A percentile compares a stretch with the other conserved stretches of the same genome.
Conservation (phyloP, 1,140 invertebrate genomes). For the Mesaphorura yosii region DNA sequence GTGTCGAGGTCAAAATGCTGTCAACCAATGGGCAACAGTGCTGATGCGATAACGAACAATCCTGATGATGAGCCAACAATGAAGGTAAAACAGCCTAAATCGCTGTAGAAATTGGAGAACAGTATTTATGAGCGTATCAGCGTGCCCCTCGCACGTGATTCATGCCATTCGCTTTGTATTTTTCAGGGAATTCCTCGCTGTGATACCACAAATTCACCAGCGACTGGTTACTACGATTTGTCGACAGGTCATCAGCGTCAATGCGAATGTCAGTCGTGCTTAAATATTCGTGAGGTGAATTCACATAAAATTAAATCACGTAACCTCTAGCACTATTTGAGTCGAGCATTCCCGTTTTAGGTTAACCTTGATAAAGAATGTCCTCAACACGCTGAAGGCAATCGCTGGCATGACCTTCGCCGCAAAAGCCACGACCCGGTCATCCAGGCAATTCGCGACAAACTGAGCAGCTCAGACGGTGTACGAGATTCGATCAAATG, state of each 20-base stretch:
- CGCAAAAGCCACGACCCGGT: conserved; percentile 9
- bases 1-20: too few species aligned
- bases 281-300: conserved; percentile 8
- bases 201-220: background rate
- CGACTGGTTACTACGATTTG: conserved; percentile 18
- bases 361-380: conserved; percentile 1
- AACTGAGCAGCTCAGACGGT: conserved; percentile 17
- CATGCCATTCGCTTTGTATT: too few species aligned
- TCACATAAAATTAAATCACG: too few species aligned
- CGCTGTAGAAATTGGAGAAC: too few species aligned
- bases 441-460: conserved; percentile 15
- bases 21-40: too few species aligned
- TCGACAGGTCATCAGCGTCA: conserved; percentile 23
- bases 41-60: too few species aligned
- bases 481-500: conserved; percentile 16
- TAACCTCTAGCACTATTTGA: too few species aligned
- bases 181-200: background rate
- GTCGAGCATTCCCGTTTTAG: background rate
- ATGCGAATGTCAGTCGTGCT: conserved; percentile 23
- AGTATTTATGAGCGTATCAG: too few species aligned
- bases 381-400: conserved; percentile 24
- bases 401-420: conserved; percentile 17
- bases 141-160: too few species aligned
- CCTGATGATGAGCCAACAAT: too few species aligned
- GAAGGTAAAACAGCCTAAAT: too few species aligned